Evolutionary conservation across 2,888 invertebrate genomes (phyloP), one percentile per base, ranked within the genome.

Genomic region (Leptopilina syphax): DNA sequence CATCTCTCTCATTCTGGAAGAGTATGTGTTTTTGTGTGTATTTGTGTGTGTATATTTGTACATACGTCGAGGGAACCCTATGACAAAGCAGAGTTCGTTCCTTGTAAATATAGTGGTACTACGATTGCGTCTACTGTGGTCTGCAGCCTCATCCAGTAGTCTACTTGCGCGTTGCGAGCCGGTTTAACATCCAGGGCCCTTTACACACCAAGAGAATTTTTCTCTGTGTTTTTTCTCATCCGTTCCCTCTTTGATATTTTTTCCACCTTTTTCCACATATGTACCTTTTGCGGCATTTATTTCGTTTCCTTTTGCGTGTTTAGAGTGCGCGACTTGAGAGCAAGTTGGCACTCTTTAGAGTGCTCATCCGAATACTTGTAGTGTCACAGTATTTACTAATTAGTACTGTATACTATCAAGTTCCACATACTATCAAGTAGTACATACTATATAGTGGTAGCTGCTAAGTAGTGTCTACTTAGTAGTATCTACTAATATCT

Each of bases 1-100:
- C 34, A 34, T 34, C 34, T 34, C 34, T 34, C 34, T 34, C 34
- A 3, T 4, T 34, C 34, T 34, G 0, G 34, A 34, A 3, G 34
- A 80, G 66, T 54, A 70, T 67, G 60, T 77, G n/a, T 54, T 3
- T 27, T 27, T 2, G 77, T 77, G 78, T 76, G 18, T 18, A 18
- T 18, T 18, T 18, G 18, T 18, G 77, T 78, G 78, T 76, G 80
- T 78, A 78, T 65, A 76, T 76, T 76, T 78, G 80, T 65, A 76
- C 8, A 18, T 57, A 76, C 76, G 47, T 70, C 70, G 82, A 82
- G 82, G 81, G 81, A 82, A 82, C 83, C 83, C 83, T 83, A 83
- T 81, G 80, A 79, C 79, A 76, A 78, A 77, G 79, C 78, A 66
- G 81, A 81, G 82, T 77, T 60, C 47, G 27, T 60, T 77, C 27